These are phyloP conservation scores for Gadus macrocephalus DNA, from an alignment of 2,113 vertebrate species.

Conservation along the genomic window DNA sequence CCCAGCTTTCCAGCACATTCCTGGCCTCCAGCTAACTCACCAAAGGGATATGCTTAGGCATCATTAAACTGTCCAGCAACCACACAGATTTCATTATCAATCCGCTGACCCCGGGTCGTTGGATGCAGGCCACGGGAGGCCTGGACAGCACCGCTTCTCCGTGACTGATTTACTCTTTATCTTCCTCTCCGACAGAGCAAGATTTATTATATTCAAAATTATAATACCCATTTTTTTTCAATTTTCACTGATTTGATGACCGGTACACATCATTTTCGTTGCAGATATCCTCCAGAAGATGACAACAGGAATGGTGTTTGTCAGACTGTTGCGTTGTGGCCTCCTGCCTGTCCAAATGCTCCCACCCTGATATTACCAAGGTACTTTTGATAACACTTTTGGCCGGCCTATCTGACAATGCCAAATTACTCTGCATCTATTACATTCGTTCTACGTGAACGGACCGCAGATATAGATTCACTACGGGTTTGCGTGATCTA, in stretches of 20 bases:
- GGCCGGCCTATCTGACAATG: conserved; percentile 8
- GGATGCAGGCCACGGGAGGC: conserved; percentile 10
- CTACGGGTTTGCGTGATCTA: not conserved
- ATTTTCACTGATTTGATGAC: not conserved
- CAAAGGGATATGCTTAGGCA: conserved; percentile 14
- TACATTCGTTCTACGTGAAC: conserved; percentile 18
- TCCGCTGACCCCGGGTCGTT: not conserved
- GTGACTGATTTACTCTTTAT: not conserved
- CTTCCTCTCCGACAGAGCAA: not conserved
- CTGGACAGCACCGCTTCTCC: not conserved
- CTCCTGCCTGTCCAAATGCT: not conserved
- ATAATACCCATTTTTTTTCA: not conserved
- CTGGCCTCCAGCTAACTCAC: conserved; percentile 20
- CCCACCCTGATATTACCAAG: conserved; percentile 1
- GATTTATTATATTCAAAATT: not conserved
- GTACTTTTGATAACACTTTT: conserved; percentile 26
- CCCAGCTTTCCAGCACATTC: conserved; percentile 32
- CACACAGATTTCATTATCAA: conserved; percentile 1
- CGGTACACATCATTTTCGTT: not conserved
- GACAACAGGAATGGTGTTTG: not conserved
- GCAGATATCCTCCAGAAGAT: not conserved
- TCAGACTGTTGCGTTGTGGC: conserved; percentile 1
- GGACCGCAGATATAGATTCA: conserved; percentile 1
- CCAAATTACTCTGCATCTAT: conserved; percentile 17
- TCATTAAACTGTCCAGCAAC: conserved; percentile 8